Evolutionary conservation across 2,113 vertebrate genomes (phyloP).

Genomic region (Atrichornis clamosus): DNA sequence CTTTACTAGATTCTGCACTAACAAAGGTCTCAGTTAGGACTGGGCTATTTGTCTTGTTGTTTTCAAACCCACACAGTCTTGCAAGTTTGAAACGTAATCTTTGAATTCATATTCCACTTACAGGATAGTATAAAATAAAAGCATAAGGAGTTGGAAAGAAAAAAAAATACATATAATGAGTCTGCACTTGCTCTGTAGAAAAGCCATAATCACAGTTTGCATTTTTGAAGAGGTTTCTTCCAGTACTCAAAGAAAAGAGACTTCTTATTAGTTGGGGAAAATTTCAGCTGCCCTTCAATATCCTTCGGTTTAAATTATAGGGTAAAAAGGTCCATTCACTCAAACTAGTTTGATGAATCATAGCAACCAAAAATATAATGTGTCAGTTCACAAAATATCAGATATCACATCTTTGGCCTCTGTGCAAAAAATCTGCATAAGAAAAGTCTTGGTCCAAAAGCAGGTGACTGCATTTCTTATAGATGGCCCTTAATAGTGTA

Average conservation of each 20-base stretch:
- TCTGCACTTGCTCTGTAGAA: background rate
- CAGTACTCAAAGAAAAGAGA: background rate
- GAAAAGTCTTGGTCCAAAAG: background rate
- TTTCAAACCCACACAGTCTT: constrained; percentile 38
- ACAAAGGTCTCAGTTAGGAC: constrained; percentile 37
- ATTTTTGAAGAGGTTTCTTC: background rate
- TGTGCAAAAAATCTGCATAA: background rate
- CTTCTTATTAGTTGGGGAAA: background rate
- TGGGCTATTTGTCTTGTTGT: constrained; percentile 18
- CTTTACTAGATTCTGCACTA: constrained; percentile 21
- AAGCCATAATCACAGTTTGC: background rate
- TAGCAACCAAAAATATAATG: constrained; percentile 5
- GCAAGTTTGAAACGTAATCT: background rate
- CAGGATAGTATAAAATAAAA: background rate
- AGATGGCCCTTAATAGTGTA: background rate
- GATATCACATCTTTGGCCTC: background rate
- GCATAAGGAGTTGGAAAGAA: background rate
- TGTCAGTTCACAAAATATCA: background rate
- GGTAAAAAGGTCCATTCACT: constrained; percentile 17
- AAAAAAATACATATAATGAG: background rate
- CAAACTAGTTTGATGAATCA: constrained; percentile 24
- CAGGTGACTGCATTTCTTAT: background rate
- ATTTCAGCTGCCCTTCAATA: constrained; percentile 18
- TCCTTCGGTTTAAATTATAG: constrained; percentile 32
- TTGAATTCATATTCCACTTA: background rate